A percentile compares a stretch with the other conserved stretches of the same genome.
phyloP scores from a whole-genome alignment of 1,140 invertebrate species.

The Akabosia matsudoensis region DNA sequence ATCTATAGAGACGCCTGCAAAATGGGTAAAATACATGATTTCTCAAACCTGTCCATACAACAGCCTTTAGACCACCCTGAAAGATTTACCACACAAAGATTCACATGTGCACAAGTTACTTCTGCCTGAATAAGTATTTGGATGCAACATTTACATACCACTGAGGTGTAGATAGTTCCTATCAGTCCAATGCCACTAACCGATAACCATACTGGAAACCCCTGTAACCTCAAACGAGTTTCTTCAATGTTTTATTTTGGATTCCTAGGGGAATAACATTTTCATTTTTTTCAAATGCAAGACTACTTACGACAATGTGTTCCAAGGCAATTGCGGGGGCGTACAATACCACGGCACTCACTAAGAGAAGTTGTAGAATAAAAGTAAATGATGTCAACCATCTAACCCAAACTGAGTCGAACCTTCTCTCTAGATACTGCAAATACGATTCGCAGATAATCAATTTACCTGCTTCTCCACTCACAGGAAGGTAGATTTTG shows the following conservation, averaged over 20 bases:
- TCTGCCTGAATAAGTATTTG: not conserved
- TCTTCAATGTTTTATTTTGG: no score
- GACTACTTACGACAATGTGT: constrained; percentile 10
- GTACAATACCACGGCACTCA: constrained; percentile 34
- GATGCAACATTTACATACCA: constrained; percentile 29
- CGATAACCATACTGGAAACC: constrained; percentile 28
- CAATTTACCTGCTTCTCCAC: not conserved
- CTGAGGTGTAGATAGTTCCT: constrained; percentile 42
- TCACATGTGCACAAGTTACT: not conserved
- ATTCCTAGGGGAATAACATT: no score
- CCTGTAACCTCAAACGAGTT: no score
- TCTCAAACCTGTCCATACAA: constrained; percentile 45
- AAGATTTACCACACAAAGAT: not conserved
- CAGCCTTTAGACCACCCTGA: constrained; percentile 58
- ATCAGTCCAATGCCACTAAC: constrained; percentile 31
- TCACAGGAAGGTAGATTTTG: not conserved
- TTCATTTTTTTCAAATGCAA: no score
- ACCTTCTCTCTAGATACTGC: constrained; percentile 43
- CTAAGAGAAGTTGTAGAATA: constrained; percentile 35
- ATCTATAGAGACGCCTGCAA: no score
- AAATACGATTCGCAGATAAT: not conserved
- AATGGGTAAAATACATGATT: no score
- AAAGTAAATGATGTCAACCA: constrained; percentile 36
- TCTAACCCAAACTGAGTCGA: constrained; percentile 37
- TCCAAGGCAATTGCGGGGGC: constrained; percentile 33